These are phyloP conservation scores for Sinohyriopsis cumingii DNA, from an alignment of 2,888 invertebrate species.

Conservation along the genomic window DNA sequence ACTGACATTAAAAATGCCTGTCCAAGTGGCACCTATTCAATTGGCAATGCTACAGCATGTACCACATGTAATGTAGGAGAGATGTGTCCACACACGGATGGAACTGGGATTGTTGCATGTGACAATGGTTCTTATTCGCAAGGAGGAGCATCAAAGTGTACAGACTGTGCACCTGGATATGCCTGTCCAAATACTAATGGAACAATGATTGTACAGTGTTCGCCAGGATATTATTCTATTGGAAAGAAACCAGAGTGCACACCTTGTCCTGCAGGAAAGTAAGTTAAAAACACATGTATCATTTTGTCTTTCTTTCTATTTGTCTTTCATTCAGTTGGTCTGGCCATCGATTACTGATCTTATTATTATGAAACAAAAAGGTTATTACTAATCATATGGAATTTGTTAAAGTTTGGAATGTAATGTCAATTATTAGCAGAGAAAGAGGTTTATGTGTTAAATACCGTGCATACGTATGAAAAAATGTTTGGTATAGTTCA, in stretches of 20 bases:
- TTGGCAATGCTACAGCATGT: slow-evolving; percentile 50
- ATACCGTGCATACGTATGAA: no score
- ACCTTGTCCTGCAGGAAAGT: slow-evolving; percentile 55
- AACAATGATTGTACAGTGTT: slow-evolving; percentile 37
- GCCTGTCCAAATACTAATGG: slow-evolving; percentile 51
- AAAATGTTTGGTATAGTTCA: no score
- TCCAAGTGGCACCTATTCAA: slow-evolving; percentile 57
- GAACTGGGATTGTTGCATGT: slow-evolving; percentile 57
- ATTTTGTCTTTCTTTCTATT: background rate
- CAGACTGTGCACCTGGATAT: slow-evolving; percentile 52
- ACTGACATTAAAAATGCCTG: slow-evolving; percentile 42
- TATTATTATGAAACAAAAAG: no score
- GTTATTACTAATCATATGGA: no score
- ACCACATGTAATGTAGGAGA: slow-evolving; percentile 62
- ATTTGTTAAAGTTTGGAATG: no score
- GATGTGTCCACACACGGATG: slow-evolving; percentile 62
- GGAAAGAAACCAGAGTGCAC: slow-evolving; percentile 50
- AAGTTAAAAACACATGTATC: slow-evolving; percentile 13
- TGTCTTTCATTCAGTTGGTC: background rate
- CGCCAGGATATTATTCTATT: slow-evolving; percentile 50
- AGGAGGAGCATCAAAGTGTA: slow-evolving; percentile 50
- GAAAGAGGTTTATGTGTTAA: no score
- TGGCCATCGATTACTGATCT: background rate
- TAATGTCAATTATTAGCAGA: no score
- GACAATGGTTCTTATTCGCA: slow-evolving; percentile 57